Conservation (phyloP, 2,888 invertebrate genomes). For the Drosophila formosana region DNA sequence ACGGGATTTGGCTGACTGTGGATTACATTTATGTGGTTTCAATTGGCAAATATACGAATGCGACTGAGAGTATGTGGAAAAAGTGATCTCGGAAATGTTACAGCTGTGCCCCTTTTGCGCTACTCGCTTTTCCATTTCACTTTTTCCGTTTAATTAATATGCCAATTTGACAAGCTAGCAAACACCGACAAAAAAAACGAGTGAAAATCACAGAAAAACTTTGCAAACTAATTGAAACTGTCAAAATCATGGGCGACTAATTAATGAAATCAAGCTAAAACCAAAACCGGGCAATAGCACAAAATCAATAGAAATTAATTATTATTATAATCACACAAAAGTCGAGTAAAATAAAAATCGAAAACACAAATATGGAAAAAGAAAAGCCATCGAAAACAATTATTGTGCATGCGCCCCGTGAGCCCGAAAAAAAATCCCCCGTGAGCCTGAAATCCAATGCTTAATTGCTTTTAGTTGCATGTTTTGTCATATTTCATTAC, state of each 20-base stretch:
- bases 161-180: conserved; percentile 58
- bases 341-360: background rate
- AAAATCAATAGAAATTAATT: conserved; percentile 69
- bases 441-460: conserved; percentile 45
- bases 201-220: conserved; percentile 22
- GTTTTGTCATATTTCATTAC: conserved; percentile 62
- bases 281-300: conserved; percentile 14
- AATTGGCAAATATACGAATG: conserved; percentile 35
- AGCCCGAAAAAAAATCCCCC: conserved; percentile 6
- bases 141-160: conserved; percentile 52
- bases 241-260: conserved; percentile 65
- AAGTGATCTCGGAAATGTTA: conserved; percentile 51
- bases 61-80: conserved; percentile 4
- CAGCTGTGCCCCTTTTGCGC: conserved; percentile 3
- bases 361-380: conserved; percentile 30
- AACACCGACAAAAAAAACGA: conserved; percentile 22
- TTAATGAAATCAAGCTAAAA: conserved; percentile 54
- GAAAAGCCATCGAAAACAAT: conserved; percentile 44
- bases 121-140: conserved; percentile 9
- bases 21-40: conserved; percentile 77
- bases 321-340: conserved; percentile 39
- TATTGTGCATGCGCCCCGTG: conserved; percentile 40
- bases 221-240: conserved; percentile 71
- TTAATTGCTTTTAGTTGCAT: conserved; percentile 63
- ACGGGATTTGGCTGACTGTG: conserved; percentile 54